Base-by-base conservation (phyloP, 2,888 invertebrate genomes). In the Brassicogethes aeneus region DNA sequence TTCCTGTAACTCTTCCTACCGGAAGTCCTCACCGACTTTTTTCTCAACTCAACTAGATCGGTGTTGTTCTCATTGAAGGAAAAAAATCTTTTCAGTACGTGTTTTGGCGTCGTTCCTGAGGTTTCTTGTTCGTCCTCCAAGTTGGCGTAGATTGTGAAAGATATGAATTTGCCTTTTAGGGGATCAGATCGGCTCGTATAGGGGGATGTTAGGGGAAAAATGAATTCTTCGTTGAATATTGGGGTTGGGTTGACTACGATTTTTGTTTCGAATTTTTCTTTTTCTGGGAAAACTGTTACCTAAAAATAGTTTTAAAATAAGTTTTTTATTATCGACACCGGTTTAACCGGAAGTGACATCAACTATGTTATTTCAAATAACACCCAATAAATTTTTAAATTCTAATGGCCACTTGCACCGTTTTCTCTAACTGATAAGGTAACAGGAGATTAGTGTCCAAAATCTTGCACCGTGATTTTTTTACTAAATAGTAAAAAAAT, bases 251-350 rank as follows among this genome's bases (percentile, higher is more conserved):
- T 82, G 51, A 81, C 82, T 60, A 80, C 81, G 52, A 81, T 69
- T 40, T 79, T 74, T 15, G 85, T 85, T 65, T 87, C 87, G 59
- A 74, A 81, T 64, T 85, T 84, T 49, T 79, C 80, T 54, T 80
- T 80, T 7, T 82, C 82, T 1, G 87, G 87, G 61, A 85, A 83
- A 33, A 86, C 65, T 68, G 85, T 85, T 2, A 85, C 80, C 87
- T 86, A 68, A 43, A 73, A 74, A 46, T 36, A 38, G 13, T n/a
- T n/a, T n/a, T n/a, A n/a, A n/a, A n/a, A n/a, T n/a, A n/a, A n/a
- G n/a, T 31, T 17, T 12, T 16, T 31, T 35, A 34, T 23, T 15
- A 17, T 17, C 12, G 29, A n/a, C 39, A n/a, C n/a, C n/a, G n/a
- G n/a, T n/a, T n/a, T n/a, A n/a, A n/a, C n/a, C n/a, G n/a, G n/a